A percentile compares a stretch with the other conserved stretches of the same genome.
phyloP scores from a whole-genome alignment of 2,888 invertebrate genomes.

The Conops quadrifasciatus region DNA sequence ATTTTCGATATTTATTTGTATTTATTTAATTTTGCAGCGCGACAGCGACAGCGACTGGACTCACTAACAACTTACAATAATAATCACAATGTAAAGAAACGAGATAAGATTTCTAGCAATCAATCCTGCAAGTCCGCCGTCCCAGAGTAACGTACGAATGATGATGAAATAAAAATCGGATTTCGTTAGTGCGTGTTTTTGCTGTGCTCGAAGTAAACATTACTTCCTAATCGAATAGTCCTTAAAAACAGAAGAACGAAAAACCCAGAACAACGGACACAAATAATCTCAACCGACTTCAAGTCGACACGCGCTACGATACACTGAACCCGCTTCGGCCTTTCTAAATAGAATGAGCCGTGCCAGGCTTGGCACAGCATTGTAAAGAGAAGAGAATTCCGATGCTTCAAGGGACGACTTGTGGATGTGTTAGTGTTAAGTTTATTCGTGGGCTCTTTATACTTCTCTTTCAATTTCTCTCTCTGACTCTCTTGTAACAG shows the following conservation, averaged over 20 bases:
- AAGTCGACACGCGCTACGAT: conserved; percentile 63
- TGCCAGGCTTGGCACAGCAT: conserved; percentile 35
- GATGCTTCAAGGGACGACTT: background rate
- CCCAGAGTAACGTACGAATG: background rate
- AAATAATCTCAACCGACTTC: conserved; percentile 59
- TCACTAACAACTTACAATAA: background rate
- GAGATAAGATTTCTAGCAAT: background rate
- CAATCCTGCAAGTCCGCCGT: background rate
- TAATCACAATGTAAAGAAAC: background rate
- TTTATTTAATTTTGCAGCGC: background rate
- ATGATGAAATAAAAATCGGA: background rate
- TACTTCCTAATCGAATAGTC: conserved; percentile 6
- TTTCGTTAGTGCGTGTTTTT: conserved; percentile 7
- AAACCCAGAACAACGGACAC: conserved; percentile 43
- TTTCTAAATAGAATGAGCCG: conserved; percentile 61
- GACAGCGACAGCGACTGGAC: background rate
- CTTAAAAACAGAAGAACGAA: conserved; percentile 26
- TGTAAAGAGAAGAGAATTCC: conserved; percentile 4
- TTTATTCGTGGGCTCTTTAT: background rate
- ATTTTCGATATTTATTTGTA: background rate
- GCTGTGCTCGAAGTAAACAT: background rate
- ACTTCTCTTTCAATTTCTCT: background rate
- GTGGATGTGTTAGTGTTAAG: conserved; percentile 23
- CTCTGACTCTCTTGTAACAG: no score
- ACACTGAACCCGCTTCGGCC: conserved; percentile 54